Percentiles rank a stretch among this genome's conserved stretches.
These are phyloP conservation scores for Nebria salina DNA, from an alignment of 2,888 invertebrate species.

Conservation along the genomic window DNA sequence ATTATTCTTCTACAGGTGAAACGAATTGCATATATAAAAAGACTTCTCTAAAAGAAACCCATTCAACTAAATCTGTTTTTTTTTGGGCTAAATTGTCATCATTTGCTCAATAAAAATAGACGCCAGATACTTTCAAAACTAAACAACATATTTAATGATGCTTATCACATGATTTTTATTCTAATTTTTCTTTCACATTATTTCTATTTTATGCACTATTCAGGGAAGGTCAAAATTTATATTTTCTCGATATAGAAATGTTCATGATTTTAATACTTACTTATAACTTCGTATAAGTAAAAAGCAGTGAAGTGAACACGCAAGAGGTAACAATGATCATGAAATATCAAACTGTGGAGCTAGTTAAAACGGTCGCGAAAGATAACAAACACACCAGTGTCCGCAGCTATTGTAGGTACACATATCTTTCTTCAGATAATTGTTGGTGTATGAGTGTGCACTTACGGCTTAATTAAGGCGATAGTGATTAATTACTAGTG, in stretches of 20 bases:
- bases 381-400: neutral
- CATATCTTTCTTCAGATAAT: conserved; percentile 22
- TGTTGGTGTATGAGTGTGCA: conserved; percentile 46
- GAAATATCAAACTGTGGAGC: neutral
- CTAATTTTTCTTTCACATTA: no score
- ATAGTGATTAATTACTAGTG: conserved; percentile 46
- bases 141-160: neutral
- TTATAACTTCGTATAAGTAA: no score
- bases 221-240: no score
- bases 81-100: no score
- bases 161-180: neutral
- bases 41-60: neutral
- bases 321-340: neutral
- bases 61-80: no score
- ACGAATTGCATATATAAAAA: neutral
- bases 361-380: neutral
- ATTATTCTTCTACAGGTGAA: neutral
- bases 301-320: no score
- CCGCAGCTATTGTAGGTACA: neutral
- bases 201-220: no score
- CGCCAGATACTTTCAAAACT: no score
- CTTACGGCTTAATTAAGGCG: conserved; percentile 46
- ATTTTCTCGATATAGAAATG: no score
- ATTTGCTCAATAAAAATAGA: no score
- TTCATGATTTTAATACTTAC: no score